Evolutionary conservation across 1,140 invertebrate genomes (phyloP).

Genomic region (Macrotrachela quadricornifera): DNA sequence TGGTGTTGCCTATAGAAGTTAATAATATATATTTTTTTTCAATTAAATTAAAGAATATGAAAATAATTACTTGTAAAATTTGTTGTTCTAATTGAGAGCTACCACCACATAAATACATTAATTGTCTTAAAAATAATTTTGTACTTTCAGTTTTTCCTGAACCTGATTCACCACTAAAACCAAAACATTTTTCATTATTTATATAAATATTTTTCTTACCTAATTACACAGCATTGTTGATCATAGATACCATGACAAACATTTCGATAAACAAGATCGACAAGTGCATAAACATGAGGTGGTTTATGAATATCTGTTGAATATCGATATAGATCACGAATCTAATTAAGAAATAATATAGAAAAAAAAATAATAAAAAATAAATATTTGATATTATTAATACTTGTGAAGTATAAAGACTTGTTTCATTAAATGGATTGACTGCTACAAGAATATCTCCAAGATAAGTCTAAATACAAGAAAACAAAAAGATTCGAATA

Average conservation of each 20-base stretch:
- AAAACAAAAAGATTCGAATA: neutral
- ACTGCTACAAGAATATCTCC: slow-evolving; percentile 59
- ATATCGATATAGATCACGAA: slow-evolving; percentile 37
- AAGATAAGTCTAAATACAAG: slow-evolving; percentile 57
- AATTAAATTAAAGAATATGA: neutral
- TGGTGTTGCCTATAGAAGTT: slow-evolving; percentile 7
- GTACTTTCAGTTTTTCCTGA: slow-evolving; percentile 79
- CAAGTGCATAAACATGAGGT: slow-evolving; percentile 63
- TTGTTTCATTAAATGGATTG: slow-evolving; percentile 55
- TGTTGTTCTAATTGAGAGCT: too few relatives aligned
- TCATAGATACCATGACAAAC: too few relatives aligned
- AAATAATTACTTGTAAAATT: too few relatives aligned
- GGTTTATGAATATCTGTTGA: slow-evolving; percentile 53
- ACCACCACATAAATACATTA: slow-evolving; percentile 35
- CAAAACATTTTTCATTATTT: slow-evolving; percentile 38
- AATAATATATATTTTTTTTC: too few relatives aligned
- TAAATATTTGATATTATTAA: slow-evolving; percentile 19
- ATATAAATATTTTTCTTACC: slow-evolving; percentile 41
- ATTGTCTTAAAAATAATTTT: slow-evolving; percentile 43
- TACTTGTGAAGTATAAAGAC: slow-evolving; percentile 50
- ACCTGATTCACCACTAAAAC: slow-evolving; percentile 83
- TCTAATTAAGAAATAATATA: too few relatives aligned
- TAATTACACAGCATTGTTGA: slow-evolving; percentile 49
- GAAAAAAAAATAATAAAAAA: too few relatives aligned
- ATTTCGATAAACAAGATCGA: slow-evolving; percentile 54